Base-by-base conservation (phyloP, 2,113 vertebrate species). In the Silurus glanis region DNA sequence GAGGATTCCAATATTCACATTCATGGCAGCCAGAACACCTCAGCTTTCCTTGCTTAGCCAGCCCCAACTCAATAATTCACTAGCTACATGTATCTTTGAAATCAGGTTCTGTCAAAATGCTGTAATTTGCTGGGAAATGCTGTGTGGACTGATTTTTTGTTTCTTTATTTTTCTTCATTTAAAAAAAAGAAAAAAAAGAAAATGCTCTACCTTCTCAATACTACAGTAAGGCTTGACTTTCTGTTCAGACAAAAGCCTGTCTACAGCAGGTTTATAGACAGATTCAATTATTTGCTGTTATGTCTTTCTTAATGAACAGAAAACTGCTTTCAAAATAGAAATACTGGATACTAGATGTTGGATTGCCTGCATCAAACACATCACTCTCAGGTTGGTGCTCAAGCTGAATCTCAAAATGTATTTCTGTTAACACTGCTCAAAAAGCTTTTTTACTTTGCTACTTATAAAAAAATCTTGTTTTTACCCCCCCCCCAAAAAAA, bases 51-150 rank as follows among this genome's bases (percentile, higher is more conserved):
- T 17, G 67, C 76, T 61, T 10, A 45, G 87, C 85, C 87, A 62
- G 88, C 83, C 49, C 83, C 47, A 62, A 74, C 59, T 89, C 62
- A 89, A 93, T 89, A 88, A 92, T 91, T 88, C 82, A 91, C 37
- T 10, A 85, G 81, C 47, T 78, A 13, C 45, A 82, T n/a, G 14
- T 78, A 87, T 87, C 75, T 78, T 69, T 72, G 83, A 82, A 87
- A 85, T 78, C 82, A 28, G 51, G 72, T 47, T 83, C 85, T 85
- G 61, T 90, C 49, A 71, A 87, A 69, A 83, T 9, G 9, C 28
- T 16, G n/a, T 0, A 4, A 23, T 69, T 69, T 53, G 67, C 45
- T 55, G 62, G 6, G 53, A 53, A 49, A 86, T 66, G n/a, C 61
- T 64, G 7, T 84, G 85, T 82, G 37, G 23, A 64, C 19, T 55